A percentile compares a stretch with the other conserved stretches of the same genome.
Evolutionary conservation across 2,797 vertebrate species (phyloP).

Genomic region (Arnoldichthys spilopterus): DNA sequence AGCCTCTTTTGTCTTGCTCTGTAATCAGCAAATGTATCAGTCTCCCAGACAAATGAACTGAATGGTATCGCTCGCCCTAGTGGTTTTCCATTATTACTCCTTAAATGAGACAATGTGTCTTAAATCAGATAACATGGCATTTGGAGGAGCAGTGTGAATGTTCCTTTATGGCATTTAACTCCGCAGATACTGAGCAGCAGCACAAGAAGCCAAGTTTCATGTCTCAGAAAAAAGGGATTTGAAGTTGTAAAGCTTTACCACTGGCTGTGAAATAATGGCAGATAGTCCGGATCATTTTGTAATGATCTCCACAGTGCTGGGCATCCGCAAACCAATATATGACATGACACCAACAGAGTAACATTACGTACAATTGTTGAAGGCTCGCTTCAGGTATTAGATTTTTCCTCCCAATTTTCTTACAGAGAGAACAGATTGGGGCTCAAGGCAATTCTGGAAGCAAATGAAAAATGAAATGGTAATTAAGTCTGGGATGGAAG

Average conservation of each 20-base stretch:
- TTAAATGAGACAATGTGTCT: neutral
- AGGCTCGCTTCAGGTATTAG: constrained; percentile 46
- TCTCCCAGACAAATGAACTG: neutral
- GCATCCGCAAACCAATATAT: constrained; percentile 4
- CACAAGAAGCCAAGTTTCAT: neutral
- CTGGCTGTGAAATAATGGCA: neutral
- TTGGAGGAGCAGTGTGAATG: neutral
- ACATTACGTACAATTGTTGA: constrained; percentile 40
- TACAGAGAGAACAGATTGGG: constrained; percentile 38
- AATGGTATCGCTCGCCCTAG: neutral
- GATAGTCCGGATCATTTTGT: neutral
- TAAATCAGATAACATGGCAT: neutral
- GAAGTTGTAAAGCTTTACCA: neutral
- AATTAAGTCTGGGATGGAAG: constrained; percentile 59
- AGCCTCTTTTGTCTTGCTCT: constrained; percentile 20
- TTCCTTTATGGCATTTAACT: neutral
- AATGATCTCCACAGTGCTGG: neutral
- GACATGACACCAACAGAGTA: constrained; percentile 23
- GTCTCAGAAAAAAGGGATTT: neutral
- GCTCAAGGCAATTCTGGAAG: constrained; percentile 49
- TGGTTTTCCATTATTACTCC: constrained; percentile 7
- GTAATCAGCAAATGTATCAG: constrained; percentile 31
- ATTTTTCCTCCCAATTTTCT: constrained; percentile 40
- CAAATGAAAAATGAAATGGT: constrained; percentile 65
- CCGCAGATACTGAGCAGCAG: neutral